Evolutionary conservation across 2,888 invertebrate genomes (phyloP).

Genomic region (Stictocephala bisonia): DNA sequence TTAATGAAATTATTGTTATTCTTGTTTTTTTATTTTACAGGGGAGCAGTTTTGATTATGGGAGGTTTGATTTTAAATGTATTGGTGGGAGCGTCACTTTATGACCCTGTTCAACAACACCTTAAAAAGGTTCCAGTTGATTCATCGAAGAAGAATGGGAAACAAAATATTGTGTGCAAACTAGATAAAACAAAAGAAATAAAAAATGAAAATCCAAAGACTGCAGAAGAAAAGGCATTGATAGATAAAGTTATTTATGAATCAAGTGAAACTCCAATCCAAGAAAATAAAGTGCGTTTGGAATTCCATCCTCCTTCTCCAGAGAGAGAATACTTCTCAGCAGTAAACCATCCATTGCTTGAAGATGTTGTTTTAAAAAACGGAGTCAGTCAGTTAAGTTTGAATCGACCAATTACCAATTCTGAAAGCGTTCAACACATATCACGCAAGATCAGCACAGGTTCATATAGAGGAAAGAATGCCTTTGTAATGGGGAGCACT

Average conservation of each 20-base stretch:
- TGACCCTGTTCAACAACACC: conserved; percentile 84
- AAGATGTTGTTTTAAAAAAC: background rate
- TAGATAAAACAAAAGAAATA: background rate
- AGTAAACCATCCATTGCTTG: background rate
- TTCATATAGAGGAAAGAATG: conserved; percentile 24
- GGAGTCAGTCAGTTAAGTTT: background rate
- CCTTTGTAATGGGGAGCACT: conserved; percentile 43
- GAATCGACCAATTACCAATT: conserved; percentile 3
- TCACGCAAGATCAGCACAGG: conserved; percentile 52
- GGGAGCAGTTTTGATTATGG: conserved; percentile 83
- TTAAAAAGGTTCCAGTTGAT: conserved; percentile 71
- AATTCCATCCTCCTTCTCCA: background rate
- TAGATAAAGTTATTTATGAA: conserved; percentile 22
- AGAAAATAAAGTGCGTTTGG: conserved; percentile 6
- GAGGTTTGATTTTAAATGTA: conserved; percentile 84
- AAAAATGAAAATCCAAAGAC: background rate
- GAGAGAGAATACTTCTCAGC: background rate
- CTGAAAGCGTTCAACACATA: conserved; percentile 53
- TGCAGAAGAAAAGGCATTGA: conserved; percentile 23
- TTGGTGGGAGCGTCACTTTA: conserved; percentile 87
- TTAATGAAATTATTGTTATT: too few species aligned
- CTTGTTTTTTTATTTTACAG: conserved; percentile 68
- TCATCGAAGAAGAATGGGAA: conserved; percentile 1
- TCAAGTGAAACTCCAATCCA: background rate
- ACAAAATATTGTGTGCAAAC: background rate